Conservation (phyloP, 2,113 vertebrate species). For the Callopanchax toddi region DNA sequence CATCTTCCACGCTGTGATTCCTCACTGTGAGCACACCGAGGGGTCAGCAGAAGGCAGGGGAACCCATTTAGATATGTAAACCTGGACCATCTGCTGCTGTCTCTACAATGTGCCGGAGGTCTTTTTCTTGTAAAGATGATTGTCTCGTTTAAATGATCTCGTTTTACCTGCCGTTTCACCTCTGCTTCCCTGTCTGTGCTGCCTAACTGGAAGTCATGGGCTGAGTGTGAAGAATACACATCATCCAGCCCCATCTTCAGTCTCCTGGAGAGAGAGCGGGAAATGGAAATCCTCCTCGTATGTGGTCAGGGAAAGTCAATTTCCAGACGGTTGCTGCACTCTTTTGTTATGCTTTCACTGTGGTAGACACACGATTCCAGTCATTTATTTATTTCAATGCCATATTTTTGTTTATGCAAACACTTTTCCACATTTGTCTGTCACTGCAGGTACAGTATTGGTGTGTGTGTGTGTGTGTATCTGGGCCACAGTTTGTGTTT, state of each 20-base stretch:
- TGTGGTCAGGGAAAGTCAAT: constrained; percentile 62
- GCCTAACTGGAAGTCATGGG: constrained; percentile 4
- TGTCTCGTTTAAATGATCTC: not conserved
- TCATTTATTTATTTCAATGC: constrained; percentile 13
- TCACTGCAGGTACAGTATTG: not conserved
- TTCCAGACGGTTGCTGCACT: constrained; percentile 36
- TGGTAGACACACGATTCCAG: constrained; percentile 4
- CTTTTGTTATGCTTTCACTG: constrained; percentile 58
- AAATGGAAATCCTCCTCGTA: constrained; percentile 56
- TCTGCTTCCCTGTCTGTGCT: not conserved
- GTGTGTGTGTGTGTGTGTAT: constrained; percentile 7
- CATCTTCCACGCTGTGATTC: constrained; percentile 9
- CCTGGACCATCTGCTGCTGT: constrained; percentile 16
- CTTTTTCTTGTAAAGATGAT: constrained; percentile 8
- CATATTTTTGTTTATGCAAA: not conserved
- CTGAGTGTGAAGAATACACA: constrained; percentile 19
- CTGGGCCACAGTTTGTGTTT: constrained; percentile 31
- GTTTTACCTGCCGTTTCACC: not conserved
- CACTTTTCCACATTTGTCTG: not conserved
- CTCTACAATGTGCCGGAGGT: not conserved
- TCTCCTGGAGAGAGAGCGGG: constrained; percentile 41
- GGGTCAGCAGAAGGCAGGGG: constrained; percentile 15
- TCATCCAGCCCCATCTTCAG: constrained; percentile 40
- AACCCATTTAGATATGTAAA: constrained; percentile 4
- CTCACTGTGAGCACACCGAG: constrained; percentile 35